Evolutionary conservation across 2,113 vertebrate species (phyloP), one percentile per base, ranked within the genome.

Genomic region (Myxocyprinus asiaticus): DNA sequence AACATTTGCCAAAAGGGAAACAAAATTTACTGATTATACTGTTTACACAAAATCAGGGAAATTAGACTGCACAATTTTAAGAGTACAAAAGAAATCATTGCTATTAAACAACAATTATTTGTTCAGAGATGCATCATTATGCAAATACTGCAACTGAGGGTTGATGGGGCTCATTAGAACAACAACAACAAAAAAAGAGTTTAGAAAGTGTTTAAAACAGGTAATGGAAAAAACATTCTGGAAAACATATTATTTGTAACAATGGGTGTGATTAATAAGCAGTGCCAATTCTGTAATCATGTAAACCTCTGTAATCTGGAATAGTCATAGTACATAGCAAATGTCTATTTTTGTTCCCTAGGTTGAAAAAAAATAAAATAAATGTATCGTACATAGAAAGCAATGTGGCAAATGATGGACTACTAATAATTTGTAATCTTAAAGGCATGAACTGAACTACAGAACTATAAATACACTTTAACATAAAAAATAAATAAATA

Each of bases 31-130:
- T 65, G 22, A 76, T 55, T 44, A 70, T 33, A 81, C 55, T 7
- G 47, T 65, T 14, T 68, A 76, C 80, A 81, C 53, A 15, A 65
- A 78, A 74, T 17, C 33, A 56, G 58, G 69, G 44, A 58, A 17
- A 74, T 67, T 50, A 64, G 48, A 83, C 58, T n/a, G 42, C 55
- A 83, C 47, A 45, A 59, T 51, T 72, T 58, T 67, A 77, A 80
- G 50, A 33, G 22, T 72, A 80, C 48, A 11, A 58, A 55, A 47
- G 2, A 48, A 51, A 67, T 17, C 33, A 47, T 56, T 33, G 22
- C 72, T 48, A 69, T n/a, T 64, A 67, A 59, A 79, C 75, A 78
- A 62, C 79, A 76, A 73, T 44, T 10, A 45, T 1, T 81, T 81
- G 17, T 62, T 79, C 68, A 9, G 59, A 33, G 22, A 33, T 33